Percentiles rank a stretch among this genome's conserved stretches.
Conservation (phyloP, 2,888 invertebrate species). For the Drosophila longiperda region DNA sequence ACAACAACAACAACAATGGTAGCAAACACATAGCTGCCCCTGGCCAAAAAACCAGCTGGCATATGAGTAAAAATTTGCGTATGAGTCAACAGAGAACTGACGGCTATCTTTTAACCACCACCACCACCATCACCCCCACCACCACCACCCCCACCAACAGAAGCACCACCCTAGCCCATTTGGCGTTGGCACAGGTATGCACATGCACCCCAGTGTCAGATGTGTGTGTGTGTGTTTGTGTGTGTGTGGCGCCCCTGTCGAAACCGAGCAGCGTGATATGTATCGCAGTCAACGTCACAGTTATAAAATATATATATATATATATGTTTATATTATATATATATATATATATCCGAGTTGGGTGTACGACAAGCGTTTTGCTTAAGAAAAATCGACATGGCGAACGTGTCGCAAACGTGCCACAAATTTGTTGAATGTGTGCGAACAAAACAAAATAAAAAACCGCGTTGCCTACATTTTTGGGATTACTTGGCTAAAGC, state of each 20-base stretch:
- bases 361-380: constrained; percentile 65
- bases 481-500: constrained; percentile 46
- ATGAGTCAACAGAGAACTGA: constrained; percentile 69
- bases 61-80: constrained; percentile 77
- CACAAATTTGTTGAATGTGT: constrained; percentile 66
- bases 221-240: neutral
- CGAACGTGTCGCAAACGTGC: constrained; percentile 76
- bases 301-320: constrained; percentile 74
- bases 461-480: constrained; percentile 56
- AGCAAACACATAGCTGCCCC: constrained; percentile 11
- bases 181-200: constrained; percentile 57
- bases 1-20: constrained; percentile 33
- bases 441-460: constrained; percentile 25
- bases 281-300: constrained; percentile 42
- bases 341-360: constrained; percentile 66
- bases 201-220: constrained; percentile 43
- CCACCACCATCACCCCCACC: constrained; percentile 16
- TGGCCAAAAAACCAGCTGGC: constrained; percentile 37
- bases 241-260: neutral
- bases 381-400: constrained; percentile 77
- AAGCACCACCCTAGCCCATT: constrained; percentile 25
- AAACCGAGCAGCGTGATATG: constrained; percentile 46
- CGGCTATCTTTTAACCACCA: constrained; percentile 70
- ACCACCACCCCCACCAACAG: constrained; percentile 8
- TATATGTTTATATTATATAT: constrained; percentile 50